Percentiles rank a stretch among this genome's conserved stretches.
Conservation (phyloP, 2,113 vertebrate genomes). For the Pangasianodon hypophthalmus region DNA sequence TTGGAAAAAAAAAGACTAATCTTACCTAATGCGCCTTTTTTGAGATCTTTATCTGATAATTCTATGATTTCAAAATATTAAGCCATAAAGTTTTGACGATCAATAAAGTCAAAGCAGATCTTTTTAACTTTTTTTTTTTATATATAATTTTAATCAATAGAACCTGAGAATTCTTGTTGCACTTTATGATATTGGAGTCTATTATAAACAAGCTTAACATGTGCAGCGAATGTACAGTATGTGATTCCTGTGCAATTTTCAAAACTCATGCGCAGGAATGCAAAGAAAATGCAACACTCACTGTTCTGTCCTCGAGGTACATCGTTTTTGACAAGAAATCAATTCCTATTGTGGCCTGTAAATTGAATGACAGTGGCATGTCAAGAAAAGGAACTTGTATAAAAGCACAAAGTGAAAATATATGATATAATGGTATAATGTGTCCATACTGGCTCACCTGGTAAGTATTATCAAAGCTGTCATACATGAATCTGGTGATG, state of each 20-base stretch:
- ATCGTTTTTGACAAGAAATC: constrained; percentile 99
- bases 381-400: neutral
- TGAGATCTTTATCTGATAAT: no score
- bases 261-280: neutral
- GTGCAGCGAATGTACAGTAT: neutral
- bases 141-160: no score
- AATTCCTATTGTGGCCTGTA: constrained; percentile 97
- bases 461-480: constrained; percentile 98
- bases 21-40: neutral
- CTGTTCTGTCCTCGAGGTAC: constrained; percentile 99
- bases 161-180: neutral
- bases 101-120: no score
- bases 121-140: no score
- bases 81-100: no score
- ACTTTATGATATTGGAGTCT: neutral
- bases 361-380: constrained; percentile 43
- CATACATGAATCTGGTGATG: constrained; percentile 99
- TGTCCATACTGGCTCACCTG: constrained; percentile 76
- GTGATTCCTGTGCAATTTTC: neutral
- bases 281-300: constrained; percentile 71
- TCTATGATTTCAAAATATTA: no score
- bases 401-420: neutral
- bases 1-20: neutral
- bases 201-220: neutral
- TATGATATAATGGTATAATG: neutral